phyloP scores from a whole-genome alignment of 2,888 invertebrate species.

The Eupithecia centaureata region DNA sequence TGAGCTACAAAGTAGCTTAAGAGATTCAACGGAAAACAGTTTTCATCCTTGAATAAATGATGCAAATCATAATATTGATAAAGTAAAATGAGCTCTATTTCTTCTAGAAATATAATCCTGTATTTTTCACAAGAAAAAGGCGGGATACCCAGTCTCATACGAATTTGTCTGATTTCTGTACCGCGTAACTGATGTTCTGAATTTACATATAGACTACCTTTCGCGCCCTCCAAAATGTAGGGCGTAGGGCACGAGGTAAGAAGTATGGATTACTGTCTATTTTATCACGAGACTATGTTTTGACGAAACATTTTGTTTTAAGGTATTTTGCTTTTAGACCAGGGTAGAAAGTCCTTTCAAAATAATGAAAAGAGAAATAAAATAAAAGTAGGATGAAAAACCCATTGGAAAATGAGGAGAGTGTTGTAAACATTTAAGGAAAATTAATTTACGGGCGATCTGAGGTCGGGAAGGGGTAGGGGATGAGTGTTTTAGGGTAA shows the following conservation, averaged over 20 bases:
- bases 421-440: no score
- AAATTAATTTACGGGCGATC: no score
- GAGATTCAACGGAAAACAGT: constrained; percentile 5
- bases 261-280: constrained; percentile 13
- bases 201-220: constrained; percentile 47
- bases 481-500: no score
- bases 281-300: constrained; percentile 8
- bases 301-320: constrained; percentile 10
- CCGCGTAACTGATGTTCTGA: constrained; percentile 41
- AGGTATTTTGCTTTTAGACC: background rate
- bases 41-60: constrained; percentile 12
- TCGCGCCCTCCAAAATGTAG: constrained; percentile 31
- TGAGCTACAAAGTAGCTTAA: background rate
- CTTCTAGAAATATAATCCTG: constrained; percentile 18
- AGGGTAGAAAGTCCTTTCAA: no score
- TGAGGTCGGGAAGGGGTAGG: no score
- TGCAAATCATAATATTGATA: constrained; percentile 18
- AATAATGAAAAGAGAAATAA: no score
- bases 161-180: constrained; percentile 43
- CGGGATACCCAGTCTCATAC: constrained; percentile 36
- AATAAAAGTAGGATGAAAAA: no score
- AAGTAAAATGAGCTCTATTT: constrained; percentile 14
- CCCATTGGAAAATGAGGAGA: no score
- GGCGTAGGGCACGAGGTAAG: constrained; percentile 23
- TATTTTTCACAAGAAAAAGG: constrained; percentile 31